Evolutionary conservation across 1,140 invertebrate species (phyloP), one percentile per base, ranked within the genome.

Genomic region (Bilobella aurantiaca): DNA sequence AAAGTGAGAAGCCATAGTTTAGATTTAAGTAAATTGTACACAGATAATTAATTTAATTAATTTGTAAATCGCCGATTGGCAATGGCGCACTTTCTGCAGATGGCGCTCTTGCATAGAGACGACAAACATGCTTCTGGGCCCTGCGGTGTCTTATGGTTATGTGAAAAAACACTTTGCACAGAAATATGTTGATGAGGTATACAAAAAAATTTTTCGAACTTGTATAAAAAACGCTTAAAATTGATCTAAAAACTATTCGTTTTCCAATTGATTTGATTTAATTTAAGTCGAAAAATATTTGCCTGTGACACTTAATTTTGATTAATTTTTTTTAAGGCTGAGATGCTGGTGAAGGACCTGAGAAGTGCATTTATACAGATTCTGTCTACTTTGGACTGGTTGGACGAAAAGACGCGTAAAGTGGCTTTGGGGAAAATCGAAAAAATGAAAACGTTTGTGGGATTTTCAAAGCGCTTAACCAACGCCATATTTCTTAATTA

Each of bases 381-480:
- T 46, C 8, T 69, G 37, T 32, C 62, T 23, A 47, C 46, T 60
- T n/a, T 49, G 14, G 63, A 60, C 16, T 72, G 70, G 70, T 65
- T 72, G 14, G 67, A 49, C n/a, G 21, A 31, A 14, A 56, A 32
- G 25, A 72, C 67, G 3, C 62, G 47, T 53, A 23, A 0, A 0
- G 34, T 32, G 53, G 65, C 62, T 0, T n/a, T 30, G 34, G 25
- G 25, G 3, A 70, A 70, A 59, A 37, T 57, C 8, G 3, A 23
- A 18, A 30, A 30, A 58, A 70, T 70, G 58, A 62, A 58, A 62
- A 5, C 30, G 8, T 67, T 64, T 47, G 49, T 70, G 18, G 68
- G 34, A 1, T 64, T 67, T 32, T 65, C 68, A n/a, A 56, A 64
- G 1, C 66, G 58, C 47, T 27, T 69, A 21, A 60, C 53, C 23